A percentile compares a stretch with the other conserved stretches of the same genome.
These are phyloP conservation scores for Anolis apletophallus DNA, from an alignment of 2,797 vertebrate species.

Conservation along the genomic window DNA sequence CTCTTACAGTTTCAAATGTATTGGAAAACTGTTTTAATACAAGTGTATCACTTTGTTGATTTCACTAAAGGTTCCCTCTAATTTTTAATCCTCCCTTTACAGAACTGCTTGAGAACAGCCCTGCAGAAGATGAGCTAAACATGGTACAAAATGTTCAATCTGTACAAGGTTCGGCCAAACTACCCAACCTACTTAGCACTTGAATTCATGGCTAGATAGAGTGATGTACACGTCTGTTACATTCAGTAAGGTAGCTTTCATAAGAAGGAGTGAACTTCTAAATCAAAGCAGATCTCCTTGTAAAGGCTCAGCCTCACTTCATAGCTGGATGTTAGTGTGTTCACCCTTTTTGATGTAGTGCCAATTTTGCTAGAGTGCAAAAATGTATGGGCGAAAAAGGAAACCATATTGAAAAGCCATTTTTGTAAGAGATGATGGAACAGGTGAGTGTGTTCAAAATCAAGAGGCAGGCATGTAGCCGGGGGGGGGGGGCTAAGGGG, in stretches of 20 bases:
- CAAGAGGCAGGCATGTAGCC: too few species aligned
- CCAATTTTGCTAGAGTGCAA: too few species aligned
- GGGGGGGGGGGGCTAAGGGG: too few species aligned
- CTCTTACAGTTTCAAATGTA: too few species aligned
- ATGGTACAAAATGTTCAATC: neutral
- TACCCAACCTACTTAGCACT: neutral
- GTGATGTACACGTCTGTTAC: neutral
- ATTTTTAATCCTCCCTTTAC: neutral
- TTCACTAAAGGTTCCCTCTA: neutral
- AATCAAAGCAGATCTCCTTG: constrained; percentile 4
- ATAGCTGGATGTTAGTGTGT: neutral
- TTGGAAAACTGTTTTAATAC: neutral
- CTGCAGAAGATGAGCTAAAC: neutral
- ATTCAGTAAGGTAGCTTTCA: neutral
- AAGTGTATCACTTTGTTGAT: neutral
- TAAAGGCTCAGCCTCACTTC: neutral
- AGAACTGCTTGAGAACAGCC: neutral
- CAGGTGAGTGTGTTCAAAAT: neutral
- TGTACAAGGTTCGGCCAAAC: too few species aligned
- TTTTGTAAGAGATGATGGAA: neutral
- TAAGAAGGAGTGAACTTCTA: neutral
- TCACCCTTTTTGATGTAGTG: neutral
- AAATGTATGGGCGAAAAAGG: neutral
- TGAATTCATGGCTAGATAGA: neutral
- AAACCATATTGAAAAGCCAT: neutral